Conservation (phyloP, 1,140 invertebrate genomes). For the Drosophila nigrodunni region DNA sequence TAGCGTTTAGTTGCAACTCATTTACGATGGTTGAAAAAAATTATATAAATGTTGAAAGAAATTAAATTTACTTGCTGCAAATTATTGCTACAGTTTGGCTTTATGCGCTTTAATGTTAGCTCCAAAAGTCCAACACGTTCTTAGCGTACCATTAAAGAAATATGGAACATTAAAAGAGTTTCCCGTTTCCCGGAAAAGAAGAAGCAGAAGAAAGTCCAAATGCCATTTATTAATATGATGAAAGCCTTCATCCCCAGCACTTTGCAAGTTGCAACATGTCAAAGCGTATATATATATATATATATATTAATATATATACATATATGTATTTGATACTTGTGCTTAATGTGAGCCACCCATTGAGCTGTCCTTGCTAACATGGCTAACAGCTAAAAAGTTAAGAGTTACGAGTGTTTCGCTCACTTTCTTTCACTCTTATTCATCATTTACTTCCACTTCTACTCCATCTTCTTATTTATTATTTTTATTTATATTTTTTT, state of each 20-base stretch:
- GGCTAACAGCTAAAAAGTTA: constrained; percentile 3
- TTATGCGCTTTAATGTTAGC: too few relatives aligned
- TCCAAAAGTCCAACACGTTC: background rate
- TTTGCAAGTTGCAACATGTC: constrained; percentile 21
- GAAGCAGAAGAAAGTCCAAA: background rate
- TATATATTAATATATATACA: constrained; percentile 3
- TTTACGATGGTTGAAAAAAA: too few relatives aligned
- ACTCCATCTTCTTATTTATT: background rate
- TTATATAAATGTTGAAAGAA: too few relatives aligned
- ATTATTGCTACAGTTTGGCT: too few relatives aligned
- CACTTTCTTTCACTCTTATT: background rate
- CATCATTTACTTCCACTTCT: too few relatives aligned
- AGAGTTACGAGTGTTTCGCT: constrained; percentile 8
- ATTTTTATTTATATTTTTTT: background rate
- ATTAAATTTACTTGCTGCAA: too few relatives aligned
- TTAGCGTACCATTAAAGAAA: constrained; percentile 1
- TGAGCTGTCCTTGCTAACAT: constrained; percentile 11
- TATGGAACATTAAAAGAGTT: background rate
- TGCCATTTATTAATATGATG: constrained; percentile 33
- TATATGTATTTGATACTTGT: background rate
- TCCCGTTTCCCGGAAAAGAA: background rate
- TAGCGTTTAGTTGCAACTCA: too few relatives aligned
- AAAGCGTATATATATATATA: constrained; percentile 8
- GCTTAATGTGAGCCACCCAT: constrained; percentile 26
- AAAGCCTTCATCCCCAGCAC: constrained; percentile 10